phyloP scores from a whole-genome alignment of 2,888 invertebrate genomes.

The Stegophylla sp. region DNA sequence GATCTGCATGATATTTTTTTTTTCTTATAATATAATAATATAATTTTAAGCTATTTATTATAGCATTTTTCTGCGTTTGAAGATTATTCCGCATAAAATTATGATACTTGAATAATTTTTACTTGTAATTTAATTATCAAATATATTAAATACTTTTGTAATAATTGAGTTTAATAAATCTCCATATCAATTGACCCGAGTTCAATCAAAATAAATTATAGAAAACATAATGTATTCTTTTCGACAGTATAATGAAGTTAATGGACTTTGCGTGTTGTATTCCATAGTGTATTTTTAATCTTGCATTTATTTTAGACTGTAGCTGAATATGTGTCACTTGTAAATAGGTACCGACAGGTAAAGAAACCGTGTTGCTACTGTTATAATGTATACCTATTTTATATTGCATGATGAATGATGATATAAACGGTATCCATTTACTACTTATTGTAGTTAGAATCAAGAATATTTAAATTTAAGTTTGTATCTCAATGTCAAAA shows the following conservation, averaged over 20 bases:
- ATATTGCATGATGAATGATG: background rate
- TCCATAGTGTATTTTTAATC: background rate
- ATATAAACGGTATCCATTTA: background rate
- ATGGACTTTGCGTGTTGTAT: conserved; percentile 16
- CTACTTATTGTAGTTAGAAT: background rate
- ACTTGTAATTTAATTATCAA: background rate
- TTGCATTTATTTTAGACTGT: too few species aligned
- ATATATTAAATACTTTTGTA: background rate
- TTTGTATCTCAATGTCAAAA: background rate
- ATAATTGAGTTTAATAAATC: background rate
- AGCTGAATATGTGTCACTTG: background rate
- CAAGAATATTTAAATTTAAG: too few species aligned
- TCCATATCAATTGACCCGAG: background rate
- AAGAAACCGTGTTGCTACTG: background rate
- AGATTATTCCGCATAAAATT: too few species aligned
- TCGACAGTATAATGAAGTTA: conserved; percentile 20
- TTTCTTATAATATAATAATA: too few species aligned
- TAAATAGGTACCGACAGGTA: background rate
- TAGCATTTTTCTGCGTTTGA: too few species aligned
- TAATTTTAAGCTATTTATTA: too few species aligned
- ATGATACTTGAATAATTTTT: too few species aligned
- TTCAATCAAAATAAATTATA: background rate
- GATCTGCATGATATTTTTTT: too few species aligned
- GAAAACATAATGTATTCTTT: background rate
- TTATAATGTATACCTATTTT: background rate